A percentile compares a stretch with the other conserved stretches of the same genome.
Conservation (phyloP, 2,888 invertebrate species). For the Odontocolon sp. region DNA sequence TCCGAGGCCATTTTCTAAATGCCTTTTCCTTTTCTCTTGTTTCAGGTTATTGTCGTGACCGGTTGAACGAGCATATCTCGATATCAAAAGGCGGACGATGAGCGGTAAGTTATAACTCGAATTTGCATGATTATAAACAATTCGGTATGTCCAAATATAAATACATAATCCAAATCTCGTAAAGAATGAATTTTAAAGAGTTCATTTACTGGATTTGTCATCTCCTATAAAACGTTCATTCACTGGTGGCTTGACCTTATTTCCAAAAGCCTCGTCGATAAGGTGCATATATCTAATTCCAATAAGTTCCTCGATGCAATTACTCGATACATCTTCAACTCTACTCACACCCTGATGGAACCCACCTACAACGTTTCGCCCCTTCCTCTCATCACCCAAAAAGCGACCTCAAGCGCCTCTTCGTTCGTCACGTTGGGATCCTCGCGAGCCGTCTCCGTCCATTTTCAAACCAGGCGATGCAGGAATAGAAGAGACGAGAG, state of each 20-base stretch:
- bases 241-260: no score
- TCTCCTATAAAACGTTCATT: no score
- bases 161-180: no score
- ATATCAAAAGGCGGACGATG: not conserved
- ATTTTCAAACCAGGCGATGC: slow-evolving; percentile 30
- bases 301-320: no score
- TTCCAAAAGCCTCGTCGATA: no score
- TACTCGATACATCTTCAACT: slow-evolving; percentile 26
- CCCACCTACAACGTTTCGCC: slow-evolving; percentile 45
- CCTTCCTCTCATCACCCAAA: slow-evolving; percentile 62
- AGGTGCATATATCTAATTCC: no score
- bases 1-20: not conserved
- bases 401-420: slow-evolving; percentile 59
- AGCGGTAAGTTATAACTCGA: slow-evolving; percentile 3
- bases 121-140: not conserved
- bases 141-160: no score
- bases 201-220: no score
- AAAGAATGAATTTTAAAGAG: no score
- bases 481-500: slow-evolving; percentile 4
- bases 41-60: slow-evolving; percentile 9
- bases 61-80: not conserved
- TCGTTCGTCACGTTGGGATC: slow-evolving; percentile 4
- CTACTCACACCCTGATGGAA: not conserved
- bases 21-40: not conserved
- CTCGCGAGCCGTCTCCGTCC: slow-evolving; percentile 54